Evolutionary conservation across 1,140 invertebrate species (phyloP).

Genomic region (Chironomus striatipennis): DNA sequence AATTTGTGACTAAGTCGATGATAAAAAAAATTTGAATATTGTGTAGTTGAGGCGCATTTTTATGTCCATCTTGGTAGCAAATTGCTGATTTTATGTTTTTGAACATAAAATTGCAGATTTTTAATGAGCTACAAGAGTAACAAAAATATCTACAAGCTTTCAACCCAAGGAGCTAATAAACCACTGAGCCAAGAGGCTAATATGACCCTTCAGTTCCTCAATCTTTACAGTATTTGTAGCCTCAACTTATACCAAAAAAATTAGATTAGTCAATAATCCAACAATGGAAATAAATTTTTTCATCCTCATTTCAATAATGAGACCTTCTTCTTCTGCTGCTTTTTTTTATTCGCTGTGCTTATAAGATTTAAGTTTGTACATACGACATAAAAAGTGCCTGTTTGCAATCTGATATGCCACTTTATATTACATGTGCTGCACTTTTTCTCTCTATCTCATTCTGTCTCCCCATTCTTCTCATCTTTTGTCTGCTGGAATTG

Average conservation of each 20-base stretch:
- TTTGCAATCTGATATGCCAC: slow-evolving; percentile 6
- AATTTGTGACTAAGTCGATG: neutral
- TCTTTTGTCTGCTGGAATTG: slow-evolving; percentile 1
- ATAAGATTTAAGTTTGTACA: neutral
- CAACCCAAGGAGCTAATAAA: no score
- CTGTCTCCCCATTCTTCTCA: neutral
- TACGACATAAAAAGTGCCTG: slow-evolving; percentile 5
- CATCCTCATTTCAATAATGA: neutral
- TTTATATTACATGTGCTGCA: neutral
- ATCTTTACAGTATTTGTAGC: neutral
- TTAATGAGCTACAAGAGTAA: no score
- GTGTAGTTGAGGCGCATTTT: neutral
- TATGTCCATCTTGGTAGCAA: no score
- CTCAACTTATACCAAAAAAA: neutral
- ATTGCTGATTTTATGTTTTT: no score
- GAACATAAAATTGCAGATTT: no score
- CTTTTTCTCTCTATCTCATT: neutral
- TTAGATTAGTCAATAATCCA: neutral
- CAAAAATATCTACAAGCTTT: no score
- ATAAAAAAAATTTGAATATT: neutral
- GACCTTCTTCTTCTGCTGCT: neutral
- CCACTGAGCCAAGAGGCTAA: no score
- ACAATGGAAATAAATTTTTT: neutral
- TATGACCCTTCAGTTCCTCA: no score
- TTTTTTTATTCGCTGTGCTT: neutral